phyloP scores from a whole-genome alignment of 2,888 invertebrate genomes.

The Epirrita christyi region DNA sequence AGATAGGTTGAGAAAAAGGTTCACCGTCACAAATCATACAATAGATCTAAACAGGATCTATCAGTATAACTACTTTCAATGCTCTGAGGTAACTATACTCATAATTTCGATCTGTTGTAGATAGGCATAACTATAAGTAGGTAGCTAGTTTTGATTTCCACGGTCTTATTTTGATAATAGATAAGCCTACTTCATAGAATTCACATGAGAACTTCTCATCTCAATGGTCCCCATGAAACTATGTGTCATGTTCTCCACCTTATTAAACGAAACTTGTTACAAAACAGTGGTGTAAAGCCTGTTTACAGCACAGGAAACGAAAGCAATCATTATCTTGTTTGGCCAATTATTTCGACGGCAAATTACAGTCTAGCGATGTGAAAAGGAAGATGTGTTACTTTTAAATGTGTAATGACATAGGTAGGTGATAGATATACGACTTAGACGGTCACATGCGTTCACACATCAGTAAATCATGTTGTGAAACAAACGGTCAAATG shows the following conservation, averaged over 20 bases:
- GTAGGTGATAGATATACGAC: constrained; percentile 13
- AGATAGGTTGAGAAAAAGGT: too few relatives aligned
- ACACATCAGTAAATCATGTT: constrained; percentile 35
- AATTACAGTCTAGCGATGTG: constrained; percentile 33
- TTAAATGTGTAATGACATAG: constrained; percentile 29
- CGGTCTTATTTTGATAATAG: too few relatives aligned
- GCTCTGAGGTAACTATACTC: too few relatives aligned
- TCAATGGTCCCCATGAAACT: constrained; percentile 3
- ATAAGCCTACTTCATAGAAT: neutral
- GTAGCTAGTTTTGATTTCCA: too few relatives aligned
- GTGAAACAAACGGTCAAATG: constrained; percentile 34
- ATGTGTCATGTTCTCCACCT: constrained; percentile 10
- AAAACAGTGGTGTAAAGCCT: constrained; percentile 34
- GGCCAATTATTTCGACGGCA: constrained; percentile 37
- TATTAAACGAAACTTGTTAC: constrained; percentile 25
- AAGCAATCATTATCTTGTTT: constrained; percentile 36
- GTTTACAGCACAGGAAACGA: constrained; percentile 38
- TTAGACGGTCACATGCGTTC: constrained; percentile 14
- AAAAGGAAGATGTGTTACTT: constrained; percentile 34
- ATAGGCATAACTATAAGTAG: too few relatives aligned
- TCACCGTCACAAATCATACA: too few relatives aligned
- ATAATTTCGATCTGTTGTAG: too few relatives aligned
- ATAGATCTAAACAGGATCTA: too few relatives aligned
- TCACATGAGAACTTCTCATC: constrained; percentile 12
- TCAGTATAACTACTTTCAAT: too few relatives aligned